Percentiles rank a stretch among this genome's conserved stretches.
Evolutionary conservation across 2,113 vertebrate species (phyloP).

Genomic region (Motacilla tschutschensis): DNA sequence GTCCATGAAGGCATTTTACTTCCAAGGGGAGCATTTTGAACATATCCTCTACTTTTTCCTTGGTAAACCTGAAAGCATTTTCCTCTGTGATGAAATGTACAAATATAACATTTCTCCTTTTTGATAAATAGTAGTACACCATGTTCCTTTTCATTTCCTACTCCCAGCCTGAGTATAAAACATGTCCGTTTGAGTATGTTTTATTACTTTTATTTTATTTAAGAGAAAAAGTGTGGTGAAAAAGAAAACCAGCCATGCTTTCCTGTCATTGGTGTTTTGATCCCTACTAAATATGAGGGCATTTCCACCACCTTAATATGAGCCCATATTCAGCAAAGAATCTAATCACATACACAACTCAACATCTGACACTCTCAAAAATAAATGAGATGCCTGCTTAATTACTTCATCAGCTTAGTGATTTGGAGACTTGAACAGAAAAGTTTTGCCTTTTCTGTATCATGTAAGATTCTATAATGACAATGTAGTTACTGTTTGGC

Average conservation of each 20-base stretch:
- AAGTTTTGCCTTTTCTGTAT: neutral
- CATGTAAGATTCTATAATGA: neutral
- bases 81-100: neutral
- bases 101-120: neutral
- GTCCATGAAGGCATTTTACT: neutral
- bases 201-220: neutral
- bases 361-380: neutral
- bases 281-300: neutral
- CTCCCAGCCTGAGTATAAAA: neutral
- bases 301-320: neutral
- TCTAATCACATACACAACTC: neutral
- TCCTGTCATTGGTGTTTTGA: neutral
- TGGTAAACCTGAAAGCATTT: neutral
- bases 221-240: neutral
- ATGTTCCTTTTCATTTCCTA: neutral
- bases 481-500: neutral
- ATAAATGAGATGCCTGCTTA: neutral
- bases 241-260: neutral
- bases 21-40: constrained; percentile 18
- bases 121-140: neutral
- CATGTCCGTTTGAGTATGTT: neutral
- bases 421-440: neutral
- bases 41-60: neutral
- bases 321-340: neutral
- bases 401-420: neutral